Evolutionary conservation across 2,113 vertebrate genomes (phyloP), one percentile per base, ranked within the genome.

Genomic region (Sardina pilchardus): DNA sequence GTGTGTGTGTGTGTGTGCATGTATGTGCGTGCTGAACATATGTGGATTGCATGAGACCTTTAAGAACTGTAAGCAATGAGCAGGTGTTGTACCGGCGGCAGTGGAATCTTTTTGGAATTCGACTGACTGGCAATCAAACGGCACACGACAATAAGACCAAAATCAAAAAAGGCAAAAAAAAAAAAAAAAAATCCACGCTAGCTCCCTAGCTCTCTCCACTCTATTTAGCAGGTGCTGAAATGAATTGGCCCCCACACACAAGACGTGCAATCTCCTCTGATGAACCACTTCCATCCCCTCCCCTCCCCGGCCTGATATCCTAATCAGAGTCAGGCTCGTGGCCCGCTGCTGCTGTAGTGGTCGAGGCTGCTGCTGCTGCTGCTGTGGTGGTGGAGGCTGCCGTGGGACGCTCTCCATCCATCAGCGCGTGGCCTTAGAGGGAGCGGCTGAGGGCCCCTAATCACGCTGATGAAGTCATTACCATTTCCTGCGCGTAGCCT

Each of bases 381-480:
- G n/a, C n/a, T n/a, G n/a, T n/a, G n/a, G n/a, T 1, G 39, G 39
- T 1, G 39, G 1, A 3, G 39, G 63, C n/a, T 30, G 63, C 63
- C 6, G 63, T 30, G 63, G 9, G 30, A 78, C 71, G 16, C 71
- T 17, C 71, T 36, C 14, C 19, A 78, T 78, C 71, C 19, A 36
- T 34, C 30, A 16, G 71, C 4, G 26, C 14, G 10, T 16, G 26
- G 71, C 26, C 71, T 78, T 34, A 17, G 26, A 78, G 71, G 71
- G 71, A 78, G 10, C 14, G 30, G 1, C 71, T 36, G 34, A 78
- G 71, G 71, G 71, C 34, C 30, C 16, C 71, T 78, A 78, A 78
- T 78, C 71, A 78, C 34, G 14, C 71, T 78, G 71, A 78, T 78
- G 71, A 78, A 78, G 39, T 78, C 71, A 78, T 78, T 78, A 78